Evolutionary conservation across 2,113 vertebrate species (phyloP), one percentile per base, ranked within the genome.

Genomic region (Rhynchopsitta pachyrhyncha): DNA sequence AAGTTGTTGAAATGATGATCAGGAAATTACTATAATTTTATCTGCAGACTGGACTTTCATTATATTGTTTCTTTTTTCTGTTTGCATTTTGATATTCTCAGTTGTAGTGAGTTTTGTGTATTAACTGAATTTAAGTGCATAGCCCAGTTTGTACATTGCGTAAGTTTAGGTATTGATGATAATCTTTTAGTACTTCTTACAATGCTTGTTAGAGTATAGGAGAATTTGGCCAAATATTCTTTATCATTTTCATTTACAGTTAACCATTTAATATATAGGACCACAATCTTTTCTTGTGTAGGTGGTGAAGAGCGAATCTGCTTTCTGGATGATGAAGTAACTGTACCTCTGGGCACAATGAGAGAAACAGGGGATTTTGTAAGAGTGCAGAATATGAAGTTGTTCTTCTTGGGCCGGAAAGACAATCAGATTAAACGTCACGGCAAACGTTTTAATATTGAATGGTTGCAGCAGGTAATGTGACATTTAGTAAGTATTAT

Each of bases 351-450:
- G 10, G 98, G 98, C 82, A 99, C 98, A 5, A 99, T 99, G 99
- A 98, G 99, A 97, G 98, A 97, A 35, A 99, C 98, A 3, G 99
- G 99, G 52, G 99, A 99, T 97, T 98, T 99, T 97, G 99, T 98
- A 75, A 97, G 82, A 49, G 92, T 99, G 66, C 95, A 79, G 85
- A 94, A 97, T 17, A 68, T 84, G 5, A 76, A 98, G 50, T 95
- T 99, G 47, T 98, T 98, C 97, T 99, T 98, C 97, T 80, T 99
- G 93, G 99, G 99, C 53, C 98, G 99, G 14, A 99, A 98, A 91
- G 99, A 99, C 97, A 98, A 98, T 68, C 98, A 99, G 82, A 98
- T 99, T 60, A 99, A 99, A 97, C 99, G 99, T 14, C 98, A 99
- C 0, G 98, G 99, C 31, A 99, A 99, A 82, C 97, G 98, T 42